phyloP scores from a whole-genome alignment of 2,797 vertebrate species.

The Poecilia picta region DNA sequence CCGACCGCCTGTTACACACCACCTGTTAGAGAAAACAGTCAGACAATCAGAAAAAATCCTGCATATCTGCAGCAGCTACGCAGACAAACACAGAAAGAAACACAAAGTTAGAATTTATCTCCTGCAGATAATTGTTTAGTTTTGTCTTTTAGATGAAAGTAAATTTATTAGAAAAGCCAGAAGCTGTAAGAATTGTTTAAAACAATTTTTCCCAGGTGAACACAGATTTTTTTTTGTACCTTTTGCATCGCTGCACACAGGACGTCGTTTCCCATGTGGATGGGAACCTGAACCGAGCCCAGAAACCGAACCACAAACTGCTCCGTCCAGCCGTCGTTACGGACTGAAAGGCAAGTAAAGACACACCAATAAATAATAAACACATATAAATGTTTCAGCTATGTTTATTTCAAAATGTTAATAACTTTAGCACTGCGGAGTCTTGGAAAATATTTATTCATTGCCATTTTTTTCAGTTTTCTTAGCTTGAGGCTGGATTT shows the following conservation, averaged over 20 bases:
- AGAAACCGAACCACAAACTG: conserved; percentile 91
- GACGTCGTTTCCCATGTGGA: conserved; percentile 93
- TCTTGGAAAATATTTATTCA: not conserved
- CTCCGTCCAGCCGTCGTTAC: conserved; percentile 81
- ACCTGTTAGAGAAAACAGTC: conserved; percentile 79
- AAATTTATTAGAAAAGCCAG: not conserved
- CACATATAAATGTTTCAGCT: not conserved
- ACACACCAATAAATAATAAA: not conserved
- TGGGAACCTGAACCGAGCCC: conserved; percentile 94
- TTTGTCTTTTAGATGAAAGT: not conserved
- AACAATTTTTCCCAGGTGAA: too few species aligned
- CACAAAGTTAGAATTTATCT: not conserved
- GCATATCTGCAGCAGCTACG: not conserved
- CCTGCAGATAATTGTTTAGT: not conserved
- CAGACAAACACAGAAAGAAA: not conserved
- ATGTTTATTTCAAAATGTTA: not conserved
- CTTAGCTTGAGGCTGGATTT: not conserved
- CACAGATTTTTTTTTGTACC: conserved; percentile 71
- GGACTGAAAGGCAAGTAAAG: conserved; percentile 43
- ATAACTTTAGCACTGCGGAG: not conserved
- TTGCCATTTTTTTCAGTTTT: not conserved
- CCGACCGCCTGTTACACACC: conserved; percentile 88
- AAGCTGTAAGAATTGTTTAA: not conserved
- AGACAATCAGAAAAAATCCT: not conserved
- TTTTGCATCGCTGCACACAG: conserved; percentile 96